These are phyloP conservation scores for Cryptoleucopteryx plumbea DNA, from an alignment of 2,113 vertebrate species.

Conservation along the genomic window DNA sequence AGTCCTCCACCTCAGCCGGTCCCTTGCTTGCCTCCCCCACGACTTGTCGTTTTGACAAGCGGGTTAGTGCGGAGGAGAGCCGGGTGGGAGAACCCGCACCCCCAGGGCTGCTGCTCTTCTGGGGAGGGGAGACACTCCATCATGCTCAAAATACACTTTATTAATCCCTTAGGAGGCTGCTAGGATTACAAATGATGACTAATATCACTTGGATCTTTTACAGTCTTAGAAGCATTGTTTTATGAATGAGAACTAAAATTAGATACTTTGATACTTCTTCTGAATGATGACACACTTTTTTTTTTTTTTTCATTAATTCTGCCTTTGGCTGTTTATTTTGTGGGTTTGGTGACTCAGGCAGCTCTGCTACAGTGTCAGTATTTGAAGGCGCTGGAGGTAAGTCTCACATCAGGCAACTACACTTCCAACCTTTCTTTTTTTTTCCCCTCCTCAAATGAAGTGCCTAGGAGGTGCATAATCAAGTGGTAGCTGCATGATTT, in stretches of 20 bases:
- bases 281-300: not conserved
- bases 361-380: not conserved
- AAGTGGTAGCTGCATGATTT: not conserved
- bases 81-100: too few relatives aligned
- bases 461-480: not conserved
- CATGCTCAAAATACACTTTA: not conserved
- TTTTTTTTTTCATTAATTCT: not conserved
- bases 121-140: not conserved
- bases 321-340: not conserved
- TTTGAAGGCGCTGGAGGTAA: not conserved
- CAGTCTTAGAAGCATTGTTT: not conserved
- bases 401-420: not conserved
- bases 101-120: not conserved
- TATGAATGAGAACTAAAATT: not conserved
- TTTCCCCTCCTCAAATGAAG: not conserved
- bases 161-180: not conserved
- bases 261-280: not conserved
- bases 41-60: too few relatives aligned
- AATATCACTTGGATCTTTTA: not conserved
- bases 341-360: not conserved
- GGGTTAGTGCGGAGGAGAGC: not conserved
- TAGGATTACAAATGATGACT: not conserved
- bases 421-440: not conserved
- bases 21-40: accelerated
- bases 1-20: not conserved